phyloP scores from a whole-genome alignment of 2,113 vertebrate genomes.

The Cyprichromis sp. region DNA sequence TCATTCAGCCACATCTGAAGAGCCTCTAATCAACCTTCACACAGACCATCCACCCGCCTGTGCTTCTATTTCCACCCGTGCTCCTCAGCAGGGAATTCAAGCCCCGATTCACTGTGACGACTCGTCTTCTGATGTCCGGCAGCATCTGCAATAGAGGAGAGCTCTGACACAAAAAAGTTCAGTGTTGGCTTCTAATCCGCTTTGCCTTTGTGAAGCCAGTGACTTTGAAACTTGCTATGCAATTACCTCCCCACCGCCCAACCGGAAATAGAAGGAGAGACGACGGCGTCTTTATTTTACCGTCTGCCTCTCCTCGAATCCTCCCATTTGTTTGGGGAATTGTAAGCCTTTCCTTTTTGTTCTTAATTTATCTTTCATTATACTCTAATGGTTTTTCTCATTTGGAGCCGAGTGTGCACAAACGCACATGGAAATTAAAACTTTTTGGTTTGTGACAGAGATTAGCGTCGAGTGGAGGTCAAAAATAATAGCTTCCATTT shows the following conservation, averaged over 20 bases:
- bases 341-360: constrained; percentile 50
- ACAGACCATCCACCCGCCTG: background rate
- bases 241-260: background rate
- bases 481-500: constrained; percentile 64
- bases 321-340: constrained; percentile 57
- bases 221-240: constrained; percentile 52
- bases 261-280: constrained; percentile 1
- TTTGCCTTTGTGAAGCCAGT: constrained; percentile 33
- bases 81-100: background rate
- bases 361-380: constrained; percentile 61
- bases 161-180: constrained; percentile 17
- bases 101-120: background rate
- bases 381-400: constrained; percentile 57
- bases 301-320: constrained; percentile 1
- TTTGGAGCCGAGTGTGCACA: constrained; percentile 43
- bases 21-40: constrained; percentile 17
- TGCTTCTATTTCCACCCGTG: background rate
- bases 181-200: constrained; percentile 12
- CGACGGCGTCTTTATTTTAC: background rate
- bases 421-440: constrained; percentile 50
- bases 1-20: constrained; percentile 6
- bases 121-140: background rate
- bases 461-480: constrained; percentile 62
- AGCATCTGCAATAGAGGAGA: background rate
- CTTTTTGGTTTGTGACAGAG: constrained; percentile 54